These are phyloP conservation scores for Samia ricini DNA, from an alignment of 1,140 invertebrate species.

Conservation along the genomic window DNA sequence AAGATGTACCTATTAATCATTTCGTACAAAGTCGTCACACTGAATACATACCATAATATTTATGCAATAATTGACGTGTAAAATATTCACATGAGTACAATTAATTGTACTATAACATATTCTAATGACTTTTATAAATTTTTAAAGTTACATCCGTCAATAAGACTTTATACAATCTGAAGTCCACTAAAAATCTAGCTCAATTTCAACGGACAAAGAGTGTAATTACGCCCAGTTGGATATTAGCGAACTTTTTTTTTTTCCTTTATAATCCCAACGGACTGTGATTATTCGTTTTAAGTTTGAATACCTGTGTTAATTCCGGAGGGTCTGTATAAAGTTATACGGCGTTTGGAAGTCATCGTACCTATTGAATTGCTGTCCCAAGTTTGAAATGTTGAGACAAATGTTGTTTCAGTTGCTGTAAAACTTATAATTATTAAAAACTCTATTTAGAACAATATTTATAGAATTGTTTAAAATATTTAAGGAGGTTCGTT, in stretches of 20 bases:
- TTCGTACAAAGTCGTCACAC: too few relatives aligned
- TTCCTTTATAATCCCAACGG: not conserved
- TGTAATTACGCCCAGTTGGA: not conserved
- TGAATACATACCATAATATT: too few relatives aligned
- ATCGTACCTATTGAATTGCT: not conserved
- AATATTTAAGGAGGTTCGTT: too few relatives aligned
- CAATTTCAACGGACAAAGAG: not conserved
- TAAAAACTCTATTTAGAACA: conserved; percentile 20
- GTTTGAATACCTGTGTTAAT: not conserved
- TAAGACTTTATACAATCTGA: not conserved
- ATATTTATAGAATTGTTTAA: too few relatives aligned
- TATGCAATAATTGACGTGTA: too few relatives aligned
- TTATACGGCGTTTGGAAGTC: not conserved
- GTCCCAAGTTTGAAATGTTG: not conserved
- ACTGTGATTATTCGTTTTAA: not conserved
- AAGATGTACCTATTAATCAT: too few relatives aligned
- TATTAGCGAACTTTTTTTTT: not conserved
- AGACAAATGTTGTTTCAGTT: not conserved
- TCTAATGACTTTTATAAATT: too few relatives aligned
- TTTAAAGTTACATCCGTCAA: too few relatives aligned
- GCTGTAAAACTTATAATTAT: not conserved
- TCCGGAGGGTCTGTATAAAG: not conserved
- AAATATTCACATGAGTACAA: too few relatives aligned
- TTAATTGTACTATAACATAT: too few relatives aligned
- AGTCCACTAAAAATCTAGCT: not conserved